These are phyloP conservation scores for Thera britannica DNA, from an alignment of 2,888 invertebrate species.

Conservation along the genomic window DNA sequence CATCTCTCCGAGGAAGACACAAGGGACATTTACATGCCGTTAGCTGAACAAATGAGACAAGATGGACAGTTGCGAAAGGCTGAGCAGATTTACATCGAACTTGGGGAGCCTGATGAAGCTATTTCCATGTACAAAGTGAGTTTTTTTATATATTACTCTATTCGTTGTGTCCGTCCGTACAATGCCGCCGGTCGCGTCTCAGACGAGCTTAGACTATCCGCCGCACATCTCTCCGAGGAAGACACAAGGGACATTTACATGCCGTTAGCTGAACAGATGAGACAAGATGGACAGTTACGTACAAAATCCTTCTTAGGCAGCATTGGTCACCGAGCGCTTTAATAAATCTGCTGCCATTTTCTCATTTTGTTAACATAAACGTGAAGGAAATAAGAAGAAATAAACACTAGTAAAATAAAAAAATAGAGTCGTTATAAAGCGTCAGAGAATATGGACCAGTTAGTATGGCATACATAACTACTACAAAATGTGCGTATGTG, in stretches of 20 bases:
- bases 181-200: conserved; percentile 93
- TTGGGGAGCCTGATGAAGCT: conserved; percentile 95
- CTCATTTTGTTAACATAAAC: too few relatives aligned
- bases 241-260: conserved; percentile 92
- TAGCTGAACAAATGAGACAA: conserved; percentile 92
- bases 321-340: too few relatives aligned
- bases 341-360: too few relatives aligned
- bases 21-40: conserved; percentile 91
- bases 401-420: too few relatives aligned
- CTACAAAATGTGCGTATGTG: too few relatives aligned
- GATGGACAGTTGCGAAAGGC: conserved; percentile 92
- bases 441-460: too few relatives aligned
- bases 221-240: conserved; percentile 88
- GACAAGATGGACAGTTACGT: conserved; percentile 86
- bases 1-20: conserved; percentile 89
- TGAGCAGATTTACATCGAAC: conserved; percentile 95
- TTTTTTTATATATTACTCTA: not conserved
- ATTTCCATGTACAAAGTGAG: conserved; percentile 97
- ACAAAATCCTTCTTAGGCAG: too few relatives aligned
- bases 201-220: conserved; percentile 92
- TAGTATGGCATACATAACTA: too few relatives aligned
- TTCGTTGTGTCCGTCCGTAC: conserved; percentile 89
- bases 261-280: conserved; percentile 92
- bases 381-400: too few relatives aligned
- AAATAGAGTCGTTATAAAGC: too few relatives aligned